These are phyloP conservation scores for Tanytarsus gracilentus DNA, from an alignment of 2,888 invertebrate genomes.

Conservation along the genomic window DNA sequence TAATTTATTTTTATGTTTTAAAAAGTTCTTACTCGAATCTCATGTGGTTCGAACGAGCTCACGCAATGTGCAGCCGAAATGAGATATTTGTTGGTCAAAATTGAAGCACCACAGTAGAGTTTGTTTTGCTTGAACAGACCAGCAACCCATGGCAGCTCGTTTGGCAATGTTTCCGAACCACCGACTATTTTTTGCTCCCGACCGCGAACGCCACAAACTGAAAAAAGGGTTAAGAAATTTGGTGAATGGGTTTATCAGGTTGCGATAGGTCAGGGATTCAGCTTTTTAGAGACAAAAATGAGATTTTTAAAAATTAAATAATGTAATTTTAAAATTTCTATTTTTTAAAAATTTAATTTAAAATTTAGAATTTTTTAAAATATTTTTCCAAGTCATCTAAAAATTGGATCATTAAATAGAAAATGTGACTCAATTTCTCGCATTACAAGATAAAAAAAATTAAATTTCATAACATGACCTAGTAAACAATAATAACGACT, in stretches of 20 bases:
- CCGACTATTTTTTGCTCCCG: slow-evolving; percentile 35
- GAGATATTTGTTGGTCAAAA: slow-evolving; percentile 34
- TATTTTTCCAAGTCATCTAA: background rate
- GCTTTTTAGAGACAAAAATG: no score
- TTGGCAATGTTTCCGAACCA: slow-evolving; percentile 33
- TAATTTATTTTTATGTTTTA: background rate
- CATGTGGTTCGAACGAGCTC: slow-evolving; percentile 33
- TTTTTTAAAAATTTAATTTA: background rate
- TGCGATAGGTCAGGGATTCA: no score
- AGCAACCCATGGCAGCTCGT: slow-evolving; percentile 36
- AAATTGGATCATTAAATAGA: background rate
- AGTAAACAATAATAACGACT: no score
- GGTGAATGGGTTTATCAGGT: background rate
- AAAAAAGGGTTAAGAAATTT: slow-evolving; percentile 27
- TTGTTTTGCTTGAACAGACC: slow-evolving; percentile 35
- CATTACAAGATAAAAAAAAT: no score
- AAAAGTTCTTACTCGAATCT: slow-evolving; percentile 32
- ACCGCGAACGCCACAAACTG: slow-evolving; percentile 36
- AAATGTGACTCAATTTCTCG: background rate
- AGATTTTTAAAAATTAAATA: no score
- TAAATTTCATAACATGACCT: no score
- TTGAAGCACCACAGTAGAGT: slow-evolving; percentile 35
- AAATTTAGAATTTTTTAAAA: background rate
- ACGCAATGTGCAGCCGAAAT: slow-evolving; percentile 37
- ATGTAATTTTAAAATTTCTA: background rate